Evolutionary conservation across 2,888 invertebrate genomes (phyloP).

Genomic region (Campaea margaritaria): DNA sequence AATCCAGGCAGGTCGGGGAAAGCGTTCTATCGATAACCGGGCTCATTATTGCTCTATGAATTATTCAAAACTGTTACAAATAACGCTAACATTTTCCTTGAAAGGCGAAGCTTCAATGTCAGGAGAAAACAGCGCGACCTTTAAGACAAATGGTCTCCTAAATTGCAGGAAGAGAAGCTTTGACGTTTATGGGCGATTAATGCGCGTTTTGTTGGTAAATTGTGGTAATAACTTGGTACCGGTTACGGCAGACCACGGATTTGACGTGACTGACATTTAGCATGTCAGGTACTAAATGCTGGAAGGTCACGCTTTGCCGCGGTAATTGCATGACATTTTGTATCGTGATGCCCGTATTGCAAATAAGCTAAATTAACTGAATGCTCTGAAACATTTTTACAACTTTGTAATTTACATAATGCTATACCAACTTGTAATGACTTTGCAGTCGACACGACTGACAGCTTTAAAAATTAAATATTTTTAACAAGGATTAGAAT

Average conservation of each 20-base stretch:
- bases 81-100: constrained; percentile 37
- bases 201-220: constrained; percentile 54
- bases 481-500: no score
- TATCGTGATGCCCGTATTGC: constrained; percentile 32
- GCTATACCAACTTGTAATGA: no score
- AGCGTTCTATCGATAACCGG: constrained; percentile 54
- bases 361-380: constrained; percentile 21
- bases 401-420: no score
- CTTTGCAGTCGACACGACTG: no score
- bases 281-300: constrained; percentile 53
- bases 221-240: constrained; percentile 63
- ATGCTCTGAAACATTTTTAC: not conserved
- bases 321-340: constrained; percentile 27
- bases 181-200: constrained; percentile 55
- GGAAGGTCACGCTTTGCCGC: constrained; percentile 56
- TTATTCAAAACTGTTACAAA: constrained; percentile 59
- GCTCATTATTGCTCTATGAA: constrained; percentile 63
- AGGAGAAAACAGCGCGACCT: constrained; percentile 27
- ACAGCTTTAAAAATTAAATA: no score
- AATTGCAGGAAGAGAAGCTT: constrained; percentile 39
- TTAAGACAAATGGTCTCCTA: constrained; percentile 29
- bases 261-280: constrained; percentile 73
- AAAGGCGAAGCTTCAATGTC: constrained; percentile 35
- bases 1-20: constrained; percentile 50
- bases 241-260: constrained; percentile 65